Percentiles rank a stretch among this genome's conserved stretches.
These are phyloP conservation scores for Laothoe populi DNA, from an alignment of 2,888 invertebrate genomes.

Conservation along the genomic window DNA sequence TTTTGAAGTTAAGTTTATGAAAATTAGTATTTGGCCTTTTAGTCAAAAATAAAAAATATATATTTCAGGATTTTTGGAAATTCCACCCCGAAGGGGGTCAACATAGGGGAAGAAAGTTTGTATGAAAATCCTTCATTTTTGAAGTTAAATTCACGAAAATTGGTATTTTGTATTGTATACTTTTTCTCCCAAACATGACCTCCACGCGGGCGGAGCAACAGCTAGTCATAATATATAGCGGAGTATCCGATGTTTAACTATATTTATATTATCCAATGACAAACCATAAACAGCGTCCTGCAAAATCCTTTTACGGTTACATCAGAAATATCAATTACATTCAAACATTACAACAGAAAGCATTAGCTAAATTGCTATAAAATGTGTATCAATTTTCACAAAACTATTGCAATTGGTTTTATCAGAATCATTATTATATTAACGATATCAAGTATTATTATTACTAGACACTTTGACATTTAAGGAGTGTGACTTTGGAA, in stretches of 20 bases:
- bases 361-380: conserved; percentile 16
- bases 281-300: neutral
- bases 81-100: too few species aligned
- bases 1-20: too few species aligned
- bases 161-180: too few species aligned
- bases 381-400: neutral
- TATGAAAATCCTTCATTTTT: too few species aligned
- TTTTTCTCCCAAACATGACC: too few species aligned
- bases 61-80: too few species aligned
- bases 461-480: conserved; percentile 9
- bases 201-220: too few species aligned
- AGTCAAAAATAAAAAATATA: too few species aligned
- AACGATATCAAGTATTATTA: conserved; percentile 7
- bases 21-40: too few species aligned
- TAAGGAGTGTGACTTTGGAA: conserved; percentile 3
- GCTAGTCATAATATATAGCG: too few species aligned
- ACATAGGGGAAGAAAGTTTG: too few species aligned
- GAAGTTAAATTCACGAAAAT: too few species aligned
- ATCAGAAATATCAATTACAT: conserved; percentile 17
- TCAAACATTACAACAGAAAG: neutral
- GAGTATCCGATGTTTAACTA: neutral
- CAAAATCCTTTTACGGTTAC: neutral
- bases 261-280: neutral
- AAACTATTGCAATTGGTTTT: neutral
- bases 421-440: conserved; percentile 2